Evolutionary conservation across 2,113 vertebrate genomes (phyloP).

Genomic region (Cisticola juncidis): DNA sequence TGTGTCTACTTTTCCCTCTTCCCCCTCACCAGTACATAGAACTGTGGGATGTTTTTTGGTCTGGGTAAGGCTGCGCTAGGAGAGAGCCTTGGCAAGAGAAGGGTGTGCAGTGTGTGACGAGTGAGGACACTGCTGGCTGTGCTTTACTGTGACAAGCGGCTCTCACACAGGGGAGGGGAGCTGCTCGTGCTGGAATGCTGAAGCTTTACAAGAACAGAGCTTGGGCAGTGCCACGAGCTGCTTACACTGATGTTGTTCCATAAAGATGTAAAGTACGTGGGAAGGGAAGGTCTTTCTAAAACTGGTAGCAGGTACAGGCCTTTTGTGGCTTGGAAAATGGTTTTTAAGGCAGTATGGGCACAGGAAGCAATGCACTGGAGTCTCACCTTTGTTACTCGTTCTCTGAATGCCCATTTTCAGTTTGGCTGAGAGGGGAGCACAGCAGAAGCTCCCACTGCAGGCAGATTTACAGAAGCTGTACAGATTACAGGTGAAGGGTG

Average conservation of each 20-base stretch:
- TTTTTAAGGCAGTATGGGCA: not conserved
- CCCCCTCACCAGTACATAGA: fast-evolving
- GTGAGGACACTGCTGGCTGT: fast-evolving
- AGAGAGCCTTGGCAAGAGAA: not conserved
- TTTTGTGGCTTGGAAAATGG: not conserved
- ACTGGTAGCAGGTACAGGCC: not conserved
- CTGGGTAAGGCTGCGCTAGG: not conserved
- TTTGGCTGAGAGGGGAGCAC: not conserved
- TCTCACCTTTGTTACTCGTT: fast-evolving
- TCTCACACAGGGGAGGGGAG: not conserved
- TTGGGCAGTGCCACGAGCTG: not conserved
- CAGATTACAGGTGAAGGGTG: not conserved
- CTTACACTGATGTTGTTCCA: not conserved
- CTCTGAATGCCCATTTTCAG: not conserved
- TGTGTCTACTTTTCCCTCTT: not conserved
- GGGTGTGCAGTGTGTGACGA: not conserved
- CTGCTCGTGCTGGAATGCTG: not conserved
- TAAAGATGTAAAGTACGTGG: not conserved
- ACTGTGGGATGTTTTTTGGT: fast-evolving
- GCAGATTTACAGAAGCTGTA: not conserved
- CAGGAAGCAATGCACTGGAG: not conserved
- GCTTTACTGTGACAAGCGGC: not conserved
- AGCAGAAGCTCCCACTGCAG: not conserved
- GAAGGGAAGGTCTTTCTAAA: not conserved
- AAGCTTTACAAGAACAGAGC: not conserved